Evolutionary conservation across 2,113 vertebrate genomes (phyloP).

Genomic region (Ptyas mucosa): DNA sequence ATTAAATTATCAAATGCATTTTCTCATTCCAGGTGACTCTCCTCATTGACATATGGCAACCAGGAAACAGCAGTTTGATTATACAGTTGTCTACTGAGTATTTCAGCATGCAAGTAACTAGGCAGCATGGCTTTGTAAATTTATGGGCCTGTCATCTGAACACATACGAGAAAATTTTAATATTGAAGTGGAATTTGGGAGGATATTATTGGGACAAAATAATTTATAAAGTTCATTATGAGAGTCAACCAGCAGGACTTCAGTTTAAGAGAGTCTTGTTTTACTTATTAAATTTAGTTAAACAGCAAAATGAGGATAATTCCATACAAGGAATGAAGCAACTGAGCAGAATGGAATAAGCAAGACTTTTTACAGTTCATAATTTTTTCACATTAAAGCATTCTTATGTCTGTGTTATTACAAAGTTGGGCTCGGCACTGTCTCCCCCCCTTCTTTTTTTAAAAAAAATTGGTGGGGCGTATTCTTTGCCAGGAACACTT

Average conservation of each 20-base stretch:
- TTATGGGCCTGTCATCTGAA: neutral
- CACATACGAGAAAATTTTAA: neutral
- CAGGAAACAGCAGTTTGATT: neutral
- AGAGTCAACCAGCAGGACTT: neutral
- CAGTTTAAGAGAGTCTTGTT: neutral
- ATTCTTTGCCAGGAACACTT: neutral
- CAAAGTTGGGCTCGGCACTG: neutral
- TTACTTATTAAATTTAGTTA: neutral
- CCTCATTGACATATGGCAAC: neutral
- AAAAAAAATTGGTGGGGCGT: neutral
- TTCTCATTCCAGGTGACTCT: neutral
- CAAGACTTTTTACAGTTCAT: no score
- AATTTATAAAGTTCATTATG: neutral
- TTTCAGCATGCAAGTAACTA: neutral
- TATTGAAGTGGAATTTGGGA: neutral
- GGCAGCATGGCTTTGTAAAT: neutral
- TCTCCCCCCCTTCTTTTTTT: neutral
- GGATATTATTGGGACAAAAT: neutral
- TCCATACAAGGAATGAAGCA: neutral
- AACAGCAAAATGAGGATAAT: neutral
- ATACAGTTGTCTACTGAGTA: neutral
- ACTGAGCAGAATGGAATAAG: neutral
- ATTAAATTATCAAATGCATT: neutral
- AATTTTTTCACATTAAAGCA: neutral
- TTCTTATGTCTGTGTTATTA: neutral